phyloP scores from a whole-genome alignment of 1,140 invertebrate genomes.

The Ceratitis capitata region DNA sequence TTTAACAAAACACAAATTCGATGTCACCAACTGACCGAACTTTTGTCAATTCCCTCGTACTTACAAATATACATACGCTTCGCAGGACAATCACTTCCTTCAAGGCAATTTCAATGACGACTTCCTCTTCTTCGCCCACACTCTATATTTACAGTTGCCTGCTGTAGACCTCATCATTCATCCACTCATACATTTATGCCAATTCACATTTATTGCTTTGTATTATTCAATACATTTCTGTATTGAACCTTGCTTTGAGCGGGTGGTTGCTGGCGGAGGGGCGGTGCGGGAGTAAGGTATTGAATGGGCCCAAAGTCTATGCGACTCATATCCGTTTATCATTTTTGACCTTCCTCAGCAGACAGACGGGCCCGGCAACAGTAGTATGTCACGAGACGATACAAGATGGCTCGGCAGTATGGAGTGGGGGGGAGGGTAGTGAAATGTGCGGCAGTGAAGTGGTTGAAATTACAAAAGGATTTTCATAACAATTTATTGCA shows the following conservation, averaged over 20 bases:
- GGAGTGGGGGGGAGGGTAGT: background rate
- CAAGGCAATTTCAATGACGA: background rate
- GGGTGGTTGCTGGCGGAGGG: conserved; percentile 50
- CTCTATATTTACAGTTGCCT: background rate
- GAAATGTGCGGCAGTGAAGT: background rate
- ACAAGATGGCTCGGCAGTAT: no score
- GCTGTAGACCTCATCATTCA: no score
- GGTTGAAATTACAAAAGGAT: conserved; percentile 42
- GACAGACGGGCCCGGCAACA: background rate
- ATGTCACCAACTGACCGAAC: no score
- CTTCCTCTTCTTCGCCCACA: background rate
- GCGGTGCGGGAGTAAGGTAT: conserved; percentile 50
- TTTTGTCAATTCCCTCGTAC: no score
- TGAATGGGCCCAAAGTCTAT: conserved; percentile 46
- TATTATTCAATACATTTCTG: conserved; percentile 35
- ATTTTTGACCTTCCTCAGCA: conserved; percentile 61
- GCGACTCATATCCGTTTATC: conserved; percentile 64
- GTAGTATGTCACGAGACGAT: background rate
- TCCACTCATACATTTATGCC: conserved; percentile 37
- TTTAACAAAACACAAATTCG: no score
- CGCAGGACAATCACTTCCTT: background rate
- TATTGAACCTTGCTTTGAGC: no score
- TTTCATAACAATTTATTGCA: conserved; percentile 46
- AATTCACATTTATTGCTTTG: conserved; percentile 38
- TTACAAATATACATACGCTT: background rate